Evolutionary conservation across 2,113 vertebrate species (phyloP).

Genomic region (Sapajus apella): DNA sequence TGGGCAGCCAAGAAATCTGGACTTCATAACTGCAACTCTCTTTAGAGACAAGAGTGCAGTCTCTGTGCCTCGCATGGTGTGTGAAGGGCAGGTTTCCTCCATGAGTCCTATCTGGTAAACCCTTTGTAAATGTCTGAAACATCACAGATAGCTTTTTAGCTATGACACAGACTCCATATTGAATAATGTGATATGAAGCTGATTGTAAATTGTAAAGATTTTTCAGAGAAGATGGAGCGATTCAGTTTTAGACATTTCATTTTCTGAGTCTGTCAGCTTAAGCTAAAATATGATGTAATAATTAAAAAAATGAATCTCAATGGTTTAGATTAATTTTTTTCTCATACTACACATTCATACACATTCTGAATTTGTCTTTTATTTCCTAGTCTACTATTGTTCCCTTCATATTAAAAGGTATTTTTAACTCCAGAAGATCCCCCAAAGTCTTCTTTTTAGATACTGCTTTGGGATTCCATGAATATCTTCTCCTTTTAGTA

Average conservation of each 20-base stretch:
- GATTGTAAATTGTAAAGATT: background rate
- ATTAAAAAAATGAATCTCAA: background rate
- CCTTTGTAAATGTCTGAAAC: background rate
- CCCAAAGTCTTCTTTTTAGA: background rate
- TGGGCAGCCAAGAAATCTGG: rapidly evolving
- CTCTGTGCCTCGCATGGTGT: rapidly evolving
- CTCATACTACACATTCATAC: background rate
- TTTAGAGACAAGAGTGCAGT: too few relatives aligned
- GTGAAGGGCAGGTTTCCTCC: background rate
- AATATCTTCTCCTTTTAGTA: background rate
- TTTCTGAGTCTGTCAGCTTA: background rate
- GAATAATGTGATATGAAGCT: background rate
- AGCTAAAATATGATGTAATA: background rate
- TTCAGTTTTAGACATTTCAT: background rate
- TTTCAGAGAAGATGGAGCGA: background rate
- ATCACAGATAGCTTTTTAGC: background rate
- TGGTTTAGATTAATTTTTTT: background rate
- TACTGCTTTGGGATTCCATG: background rate
- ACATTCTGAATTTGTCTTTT: background rate
- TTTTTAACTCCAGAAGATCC: background rate
- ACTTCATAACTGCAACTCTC: too few relatives aligned
- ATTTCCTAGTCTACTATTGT: background rate
- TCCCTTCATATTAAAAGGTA: background rate
- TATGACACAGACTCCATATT: background rate
- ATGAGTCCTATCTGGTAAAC: background rate